Percentiles rank a stretch among this genome's conserved stretches.
Conservation (phyloP, 1,140 invertebrate species). For the Caenorhabditis briggsae region DNA sequence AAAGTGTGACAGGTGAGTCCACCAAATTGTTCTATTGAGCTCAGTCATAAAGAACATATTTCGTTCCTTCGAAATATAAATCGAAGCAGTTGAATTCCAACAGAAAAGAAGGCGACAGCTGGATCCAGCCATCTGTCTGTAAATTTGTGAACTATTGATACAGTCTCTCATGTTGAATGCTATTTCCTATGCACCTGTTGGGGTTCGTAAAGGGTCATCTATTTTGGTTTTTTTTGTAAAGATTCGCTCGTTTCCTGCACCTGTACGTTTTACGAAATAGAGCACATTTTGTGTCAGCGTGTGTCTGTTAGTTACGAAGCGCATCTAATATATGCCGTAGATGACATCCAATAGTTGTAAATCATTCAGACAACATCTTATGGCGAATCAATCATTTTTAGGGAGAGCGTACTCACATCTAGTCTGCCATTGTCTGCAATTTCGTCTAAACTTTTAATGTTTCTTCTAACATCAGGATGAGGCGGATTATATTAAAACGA, state of each 20-base stretch:
- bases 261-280: background rate
- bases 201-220: background rate
- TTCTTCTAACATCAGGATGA: background rate
- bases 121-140: slow-evolving; percentile 18
- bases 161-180: background rate
- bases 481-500: background rate
- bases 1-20: slow-evolving; percentile 20
- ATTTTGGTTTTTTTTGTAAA: background rate
- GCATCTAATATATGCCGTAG: background rate
- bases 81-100: background rate
- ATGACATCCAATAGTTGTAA: background rate
- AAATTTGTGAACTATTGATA: background rate
- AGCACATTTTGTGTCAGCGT: no score
- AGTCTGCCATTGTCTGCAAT: slow-evolving; percentile 30
- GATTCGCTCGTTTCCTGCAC: background rate
- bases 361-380: background rate
- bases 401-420: slow-evolving; percentile 2
- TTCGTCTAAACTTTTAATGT: background rate
- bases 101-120: background rate
- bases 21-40: no score
- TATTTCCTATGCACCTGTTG: background rate
- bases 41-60: no score
- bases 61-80: background rate
- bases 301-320: background rate
- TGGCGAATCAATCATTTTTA: background rate